Evolutionary conservation across 2,113 vertebrate species (phyloP), one percentile per base, ranked within the genome.

Genomic region (Hystrix cristata): DNA sequence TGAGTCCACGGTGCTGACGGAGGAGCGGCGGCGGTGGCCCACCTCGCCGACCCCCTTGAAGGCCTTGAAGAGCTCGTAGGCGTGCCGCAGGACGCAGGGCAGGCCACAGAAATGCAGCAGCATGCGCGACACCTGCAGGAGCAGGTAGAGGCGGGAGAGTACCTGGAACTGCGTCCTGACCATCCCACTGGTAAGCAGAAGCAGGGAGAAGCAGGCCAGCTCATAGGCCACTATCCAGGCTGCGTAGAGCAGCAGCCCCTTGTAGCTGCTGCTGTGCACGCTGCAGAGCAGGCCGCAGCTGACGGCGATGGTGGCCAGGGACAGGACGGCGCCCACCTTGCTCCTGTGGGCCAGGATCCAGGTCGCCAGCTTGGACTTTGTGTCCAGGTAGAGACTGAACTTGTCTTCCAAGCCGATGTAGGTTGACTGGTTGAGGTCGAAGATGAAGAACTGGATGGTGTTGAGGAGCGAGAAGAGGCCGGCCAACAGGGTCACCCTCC

Each of bases 401-500:
- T 2, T 55, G 1, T 90, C 48, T 3, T 96, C 84, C 0, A 25
- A 95, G 69, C 95, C 97, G 2, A 98, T 15, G 46, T 62, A 2
- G 0, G 2, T 60, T 0, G 38, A 0, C 65, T 96, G 95, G n/a
- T 94, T 85, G 89, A 90, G 4, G 7, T 98, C 97, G 18, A 98
- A 93, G 93, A 98, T 97, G 91, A 97, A 69, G 86, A 98, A 96
- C 91, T 98, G 98, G 67, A 97, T 67, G 80, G 95, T 98, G 46
- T 87, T 95, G 53, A 98, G 80, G 53, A 96, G 7, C 0, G 96
- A 97, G 89, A 98, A 98, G 43, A 97, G 71, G 62, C 97, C 97
- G 23, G 19, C 88, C 31, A 96, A 2, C n/a, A 57, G 0, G 48
- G 83, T 60, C 4, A 86, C 5, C 62, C 5, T 55, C 78, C 25